Conservation (phyloP, 2,113 vertebrate genomes). For the Coracopsis vasa region DNA sequence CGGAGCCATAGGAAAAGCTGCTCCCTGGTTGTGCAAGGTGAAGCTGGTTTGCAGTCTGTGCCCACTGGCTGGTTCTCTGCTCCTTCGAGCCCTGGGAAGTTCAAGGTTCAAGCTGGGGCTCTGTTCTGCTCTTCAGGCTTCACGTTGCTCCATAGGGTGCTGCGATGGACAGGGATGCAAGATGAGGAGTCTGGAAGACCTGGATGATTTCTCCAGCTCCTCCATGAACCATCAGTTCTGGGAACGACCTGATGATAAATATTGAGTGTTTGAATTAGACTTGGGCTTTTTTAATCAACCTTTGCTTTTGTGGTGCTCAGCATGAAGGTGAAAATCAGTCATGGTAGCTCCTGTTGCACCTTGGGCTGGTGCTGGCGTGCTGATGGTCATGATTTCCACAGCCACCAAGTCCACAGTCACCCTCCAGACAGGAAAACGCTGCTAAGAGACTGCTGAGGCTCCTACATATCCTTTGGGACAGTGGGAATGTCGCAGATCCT, state of each 20-base stretch:
- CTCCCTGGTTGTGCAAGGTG: neutral
- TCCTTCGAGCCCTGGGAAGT: neutral
- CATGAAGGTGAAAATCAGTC: neutral
- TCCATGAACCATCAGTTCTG: neutral
- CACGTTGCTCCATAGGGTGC: accelerated
- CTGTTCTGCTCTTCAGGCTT: neutral
- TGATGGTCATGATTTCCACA: neutral
- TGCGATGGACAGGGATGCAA: accelerated
- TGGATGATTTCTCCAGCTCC: neutral
- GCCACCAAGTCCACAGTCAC: neutral
- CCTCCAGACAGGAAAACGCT: neutral
- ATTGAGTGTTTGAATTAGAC: neutral
- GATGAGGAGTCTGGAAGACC: neutral
- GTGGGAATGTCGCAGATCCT: neutral
- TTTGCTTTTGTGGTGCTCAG: neutral
- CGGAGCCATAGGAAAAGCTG: no score
- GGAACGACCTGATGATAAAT: neutral
- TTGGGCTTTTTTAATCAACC: neutral
- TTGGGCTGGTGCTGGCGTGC: neutral
- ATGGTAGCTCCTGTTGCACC: accelerated
- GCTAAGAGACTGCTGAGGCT: neutral
- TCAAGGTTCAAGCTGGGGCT: neutral
- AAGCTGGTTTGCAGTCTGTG: neutral
- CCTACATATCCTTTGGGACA: accelerated
- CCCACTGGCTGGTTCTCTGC: neutral